Percentiles rank a stretch among this genome's conserved stretches.
These are phyloP conservation scores for Aurelia sp. DNA, from an alignment of 30 jellyfish, hydroid and myxozoan genomes.

Conservation along the genomic window DNA sequence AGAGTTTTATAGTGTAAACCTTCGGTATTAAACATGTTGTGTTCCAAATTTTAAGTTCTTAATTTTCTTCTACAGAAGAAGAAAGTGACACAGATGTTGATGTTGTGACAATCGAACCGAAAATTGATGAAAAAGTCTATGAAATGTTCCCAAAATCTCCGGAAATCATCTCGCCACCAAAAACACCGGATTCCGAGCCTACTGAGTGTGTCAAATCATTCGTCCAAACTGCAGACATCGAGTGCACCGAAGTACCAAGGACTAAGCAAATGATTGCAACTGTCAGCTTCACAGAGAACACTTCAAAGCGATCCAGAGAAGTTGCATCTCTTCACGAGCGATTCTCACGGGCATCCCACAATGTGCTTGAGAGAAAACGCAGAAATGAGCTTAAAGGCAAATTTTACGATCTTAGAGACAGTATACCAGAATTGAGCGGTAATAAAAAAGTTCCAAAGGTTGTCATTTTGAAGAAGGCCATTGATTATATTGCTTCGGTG, in stretches of 20 bases:
- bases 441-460: constrained; percentile 92
- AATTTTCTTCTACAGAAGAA: constrained; percentile 40
- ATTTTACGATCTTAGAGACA: constrained; percentile 81
- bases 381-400: constrained; percentile 92
- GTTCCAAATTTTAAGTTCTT: neutral
- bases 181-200: constrained; percentile 71
- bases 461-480: constrained; percentile 82
- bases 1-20: no score
- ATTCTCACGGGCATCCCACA: constrained; percentile 90
- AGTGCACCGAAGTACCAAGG: constrained; percentile 14
- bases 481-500: constrained; percentile 36
- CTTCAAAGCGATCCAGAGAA: constrained; percentile 12
- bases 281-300: constrained; percentile 15
- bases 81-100: constrained; percentile 67
- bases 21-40: neutral
- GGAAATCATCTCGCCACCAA: constrained; percentile 67
- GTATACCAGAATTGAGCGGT: constrained; percentile 79
- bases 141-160: constrained; percentile 31
- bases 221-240: constrained; percentile 16
- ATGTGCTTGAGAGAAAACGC: constrained; percentile 94
- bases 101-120: constrained; percentile 61
- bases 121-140: neutral
- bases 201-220: constrained; percentile 9
- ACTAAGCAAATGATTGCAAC: constrained; percentile 10
- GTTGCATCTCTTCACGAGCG: constrained; percentile 26